phyloP scores from a whole-genome alignment of 2,888 invertebrate genomes.

The Nudaria mundana region DNA sequence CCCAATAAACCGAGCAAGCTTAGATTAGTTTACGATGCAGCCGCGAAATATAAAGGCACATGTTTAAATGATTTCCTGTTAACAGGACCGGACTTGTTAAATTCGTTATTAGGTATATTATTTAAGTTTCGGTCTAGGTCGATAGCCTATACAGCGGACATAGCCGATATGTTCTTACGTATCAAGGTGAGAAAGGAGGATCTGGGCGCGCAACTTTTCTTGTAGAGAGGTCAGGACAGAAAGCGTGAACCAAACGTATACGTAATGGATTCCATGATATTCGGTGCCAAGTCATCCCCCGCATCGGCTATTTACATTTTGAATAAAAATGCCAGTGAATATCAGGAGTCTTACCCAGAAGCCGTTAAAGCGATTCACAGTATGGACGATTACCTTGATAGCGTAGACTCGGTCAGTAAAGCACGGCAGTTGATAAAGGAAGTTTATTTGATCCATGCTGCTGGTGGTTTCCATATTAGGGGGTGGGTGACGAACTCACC shows the following conservation, averaged over 20 bases:
- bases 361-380: neutral
- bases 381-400: neutral
- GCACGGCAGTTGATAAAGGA: neutral
- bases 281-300: constrained; percentile 17
- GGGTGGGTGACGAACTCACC: constrained; percentile 30
- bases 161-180: constrained; percentile 31
- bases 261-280: constrained; percentile 33
- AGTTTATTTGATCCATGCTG: constrained; percentile 10
- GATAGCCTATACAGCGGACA: constrained; percentile 26
- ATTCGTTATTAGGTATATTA: constrained; percentile 37
- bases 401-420: neutral
- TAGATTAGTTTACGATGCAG: constrained; percentile 41
- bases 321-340: constrained; percentile 14
- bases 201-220: constrained; percentile 33
- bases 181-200: constrained; percentile 30
- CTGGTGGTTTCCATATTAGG: constrained; percentile 15
- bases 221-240: constrained; percentile 27
- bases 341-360: neutral
- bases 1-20: constrained; percentile 25
- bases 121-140: constrained; percentile 38
- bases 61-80: constrained; percentile 38
- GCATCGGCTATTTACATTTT: neutral
- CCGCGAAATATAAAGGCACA: constrained; percentile 28
- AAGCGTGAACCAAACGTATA: constrained; percentile 9
- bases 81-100: constrained; percentile 40